These are phyloP conservation scores for Drosophila repletoides DNA, from an alignment of 1,140 invertebrate genomes.

Conservation along the genomic window DNA sequence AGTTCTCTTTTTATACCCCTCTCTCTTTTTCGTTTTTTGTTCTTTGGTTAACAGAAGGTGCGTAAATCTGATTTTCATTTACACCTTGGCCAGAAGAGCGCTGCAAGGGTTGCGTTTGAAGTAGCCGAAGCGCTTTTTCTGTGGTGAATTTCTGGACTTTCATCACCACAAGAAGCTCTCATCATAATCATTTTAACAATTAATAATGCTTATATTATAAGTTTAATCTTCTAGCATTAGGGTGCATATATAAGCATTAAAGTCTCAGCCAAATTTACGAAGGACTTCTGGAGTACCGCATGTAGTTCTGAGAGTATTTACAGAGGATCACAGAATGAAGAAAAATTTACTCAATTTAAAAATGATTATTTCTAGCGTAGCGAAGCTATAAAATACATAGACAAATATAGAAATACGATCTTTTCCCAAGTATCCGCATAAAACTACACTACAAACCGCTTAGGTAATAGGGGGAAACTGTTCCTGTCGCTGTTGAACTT, in stretches of 20 bases:
- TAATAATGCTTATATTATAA: no score
- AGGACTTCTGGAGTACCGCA: background rate
- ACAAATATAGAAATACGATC: background rate
- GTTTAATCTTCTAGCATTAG: no score
- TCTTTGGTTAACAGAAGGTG: conserved; percentile 36
- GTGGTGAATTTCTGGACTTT: background rate
- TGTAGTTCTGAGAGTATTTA: background rate
- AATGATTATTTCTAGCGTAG: background rate
- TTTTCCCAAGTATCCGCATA: no score
- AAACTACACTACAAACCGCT: no score
- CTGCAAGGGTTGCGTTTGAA: conserved; percentile 62
- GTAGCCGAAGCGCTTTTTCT: conserved; percentile 29
- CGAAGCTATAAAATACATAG: background rate
- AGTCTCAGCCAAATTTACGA: no score
- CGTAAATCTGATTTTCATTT: conserved; percentile 75
- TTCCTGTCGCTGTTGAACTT: background rate
- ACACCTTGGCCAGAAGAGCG: conserved; percentile 50
- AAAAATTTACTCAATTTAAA: conserved; percentile 10
- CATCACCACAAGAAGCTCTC: background rate
- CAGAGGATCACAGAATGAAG: no score
- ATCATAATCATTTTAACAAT: no score
- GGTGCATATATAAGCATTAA: no score
- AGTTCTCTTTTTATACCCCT: background rate
- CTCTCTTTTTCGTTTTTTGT: background rate
- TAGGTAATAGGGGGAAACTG: no score